These are phyloP conservation scores for Anorthoa munda DNA, from an alignment of 2,888 invertebrate species.

Conservation along the genomic window DNA sequence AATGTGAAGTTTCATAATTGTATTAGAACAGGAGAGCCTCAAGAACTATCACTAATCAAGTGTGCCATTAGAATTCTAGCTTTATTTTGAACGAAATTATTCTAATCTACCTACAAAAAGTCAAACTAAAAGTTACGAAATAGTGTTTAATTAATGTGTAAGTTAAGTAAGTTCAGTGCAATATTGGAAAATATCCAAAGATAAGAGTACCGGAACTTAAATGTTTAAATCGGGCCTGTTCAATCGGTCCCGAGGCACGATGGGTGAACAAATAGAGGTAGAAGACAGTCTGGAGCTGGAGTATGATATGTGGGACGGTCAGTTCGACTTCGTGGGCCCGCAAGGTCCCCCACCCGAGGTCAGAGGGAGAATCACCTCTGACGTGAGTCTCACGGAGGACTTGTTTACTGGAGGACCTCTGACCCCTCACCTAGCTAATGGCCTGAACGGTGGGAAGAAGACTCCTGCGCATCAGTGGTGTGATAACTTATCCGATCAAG, in stretches of 20 bases:
- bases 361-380: conserved; percentile 83
- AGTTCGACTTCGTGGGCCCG: conserved; percentile 95
- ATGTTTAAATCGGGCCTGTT: conserved; percentile 89
- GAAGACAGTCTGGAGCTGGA: conserved; percentile 93
- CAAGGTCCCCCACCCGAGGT: conserved; percentile 83
- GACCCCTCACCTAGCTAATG: conserved; percentile 86
- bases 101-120: conserved; percentile 80
- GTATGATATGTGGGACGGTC: conserved; percentile 97
- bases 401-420: conserved; percentile 87
- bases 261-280: conserved; percentile 87
- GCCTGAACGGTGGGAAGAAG: conserved; percentile 90
- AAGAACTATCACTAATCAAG: conserved; percentile 65
- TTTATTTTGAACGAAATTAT: conserved; percentile 79
- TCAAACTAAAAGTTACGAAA: conserved; percentile 75
- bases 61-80: conserved; percentile 85
- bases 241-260: conserved; percentile 84
- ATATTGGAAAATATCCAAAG: conserved; percentile 86
- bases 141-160: conserved; percentile 71
- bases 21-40: conserved; percentile 66
- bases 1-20: conserved; percentile 72
- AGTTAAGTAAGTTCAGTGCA: conserved; percentile 76
- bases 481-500: conserved; percentile 92
- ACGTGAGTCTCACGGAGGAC: conserved; percentile 86
- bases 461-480: conserved; percentile 91
- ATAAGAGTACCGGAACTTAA: conserved; percentile 79